Evolutionary conservation across 2,797 vertebrate species (phyloP), one percentile per base, ranked within the genome.

Genomic region (Ptychadena robeensis): DNA sequence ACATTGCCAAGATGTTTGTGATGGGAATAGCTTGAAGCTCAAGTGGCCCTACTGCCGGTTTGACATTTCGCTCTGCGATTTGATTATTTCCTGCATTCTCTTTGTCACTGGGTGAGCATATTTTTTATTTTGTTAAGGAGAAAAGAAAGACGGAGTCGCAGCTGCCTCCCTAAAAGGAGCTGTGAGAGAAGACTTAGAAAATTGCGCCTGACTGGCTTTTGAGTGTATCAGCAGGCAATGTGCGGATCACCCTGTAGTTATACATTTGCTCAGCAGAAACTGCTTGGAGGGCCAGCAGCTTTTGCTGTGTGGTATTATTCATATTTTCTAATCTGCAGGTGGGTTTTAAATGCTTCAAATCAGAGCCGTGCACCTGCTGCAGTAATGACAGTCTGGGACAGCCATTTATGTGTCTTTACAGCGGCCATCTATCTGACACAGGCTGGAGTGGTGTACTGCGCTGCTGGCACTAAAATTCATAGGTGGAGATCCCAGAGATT

Each of bases 31-130:
- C 82, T 81, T 27, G 48, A 61, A 69, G 38, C 70, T 82, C 72
- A 77, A 73, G 81, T 86, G 40, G 83, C 78, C 72, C 83, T 76
- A 64, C 78, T 53, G 83, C 78, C 83, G 63, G 18, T 64, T 74
- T 75, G 71, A 76, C 73, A 80, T 83, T 80, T 85, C 57, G 38
- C 72, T 74, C 71, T 57, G 68, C 15, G 30, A 61, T 80, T 76
- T 77, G 72, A 80, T 86, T 86, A 77, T 81, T 83, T 75, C 67
- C 69, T 65, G 44, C 65, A 74, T 79, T 79, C 70, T 69, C 35
- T 79, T 65, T 79, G 65, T 74, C 63, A 44, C 35, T 0, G 53
- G 70, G 71, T 76, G 72, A 81, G 66, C 53, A n/a, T 14, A 40
- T 79, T 48, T 44, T 12, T 59, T n/a, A 53, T 79, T 79, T n/a